These are phyloP conservation scores for Crypturellus undulatus DNA, from an alignment of 2,113 vertebrate species.

Conservation along the genomic window DNA sequence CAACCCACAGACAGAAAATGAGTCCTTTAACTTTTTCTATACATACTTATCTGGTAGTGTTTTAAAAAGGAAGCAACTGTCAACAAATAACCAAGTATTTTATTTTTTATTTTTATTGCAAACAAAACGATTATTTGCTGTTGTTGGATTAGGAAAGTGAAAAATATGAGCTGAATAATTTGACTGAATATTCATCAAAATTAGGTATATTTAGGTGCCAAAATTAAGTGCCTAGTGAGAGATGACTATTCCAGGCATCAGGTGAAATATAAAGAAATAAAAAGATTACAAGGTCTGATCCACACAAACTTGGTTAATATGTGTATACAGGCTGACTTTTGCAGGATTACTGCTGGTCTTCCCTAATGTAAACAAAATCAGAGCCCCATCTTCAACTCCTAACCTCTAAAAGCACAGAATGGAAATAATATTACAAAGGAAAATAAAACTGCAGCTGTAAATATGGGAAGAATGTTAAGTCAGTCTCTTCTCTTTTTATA, in stretches of 20 bases:
- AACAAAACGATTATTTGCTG: background rate
- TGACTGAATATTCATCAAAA: background rate
- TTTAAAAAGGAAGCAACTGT: slow-evolving; percentile 32
- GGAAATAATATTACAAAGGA: background rate
- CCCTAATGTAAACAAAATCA: background rate
- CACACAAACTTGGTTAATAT: background rate
- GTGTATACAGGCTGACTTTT: background rate
- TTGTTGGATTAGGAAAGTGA: background rate
- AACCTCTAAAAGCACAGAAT: background rate
- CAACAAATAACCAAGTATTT: background rate
- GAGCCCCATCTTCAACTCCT: background rate
- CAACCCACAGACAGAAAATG: slow-evolving; percentile 52
- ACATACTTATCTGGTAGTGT: background rate
- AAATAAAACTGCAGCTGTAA: background rate
- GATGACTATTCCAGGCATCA: background rate
- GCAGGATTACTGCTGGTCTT: background rate
- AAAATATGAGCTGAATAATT: background rate
- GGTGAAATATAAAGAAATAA: slow-evolving; percentile 12
- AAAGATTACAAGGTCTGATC: background rate
- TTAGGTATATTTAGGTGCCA: background rate
- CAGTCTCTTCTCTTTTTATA: background rate
- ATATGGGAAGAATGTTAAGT: background rate
- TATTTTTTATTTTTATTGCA: background rate
- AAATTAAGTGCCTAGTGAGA: background rate
- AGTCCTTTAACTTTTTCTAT: slow-evolving; percentile 64